Base-by-base conservation (phyloP, 2,888 invertebrate genomes). In the Pyralis farinalis region DNA sequence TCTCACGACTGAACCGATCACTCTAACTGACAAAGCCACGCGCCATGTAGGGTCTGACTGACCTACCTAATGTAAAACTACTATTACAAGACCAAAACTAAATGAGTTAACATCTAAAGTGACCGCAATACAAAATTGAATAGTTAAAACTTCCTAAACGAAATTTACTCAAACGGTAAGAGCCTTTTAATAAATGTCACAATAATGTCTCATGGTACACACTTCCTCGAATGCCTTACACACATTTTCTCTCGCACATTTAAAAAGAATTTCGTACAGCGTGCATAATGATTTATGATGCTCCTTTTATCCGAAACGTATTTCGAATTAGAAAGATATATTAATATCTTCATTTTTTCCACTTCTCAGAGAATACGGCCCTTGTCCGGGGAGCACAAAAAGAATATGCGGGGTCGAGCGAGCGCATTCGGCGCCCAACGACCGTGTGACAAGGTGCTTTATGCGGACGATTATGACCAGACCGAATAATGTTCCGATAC, bases 401-500 rank as follows among this genome's bases (percentile, higher is more conserved):
- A 83, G 85, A 85, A 78, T 74, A 77, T 53, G 65, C 72, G 71
- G 79, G 83, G 76, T 74, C 78, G 77, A 61, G 64, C 75, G 65
- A 63, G 67, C 77, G 78, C 77, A 80, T 82, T 83, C 74, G 83
- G 80, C 82, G 85, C 82, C 84, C 86, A 87, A 86, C 84, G 84
- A 84, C 74, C 88, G 88, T 87, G 85, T 86, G 88, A 88, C 88
- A 87, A 83, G 85, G 86, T 87, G 85, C 88, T 86, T 87, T 87
- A 87, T 87, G 86, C 78, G 75, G 77, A 81, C 83, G 86, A 84
- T 86, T 87, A 86, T 84, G 82, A 81, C 71, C 81, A 68, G 74
- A 80, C 84, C 86, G 84, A 87, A 86, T 87, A 86, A 87, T 85
- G 85, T 85, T 84, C 78, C 81, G 70, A 84, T 86, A 81, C 76